Evolutionary conservation across 2,888 invertebrate species (phyloP).

Genomic region (Polyploca ridens): DNA sequence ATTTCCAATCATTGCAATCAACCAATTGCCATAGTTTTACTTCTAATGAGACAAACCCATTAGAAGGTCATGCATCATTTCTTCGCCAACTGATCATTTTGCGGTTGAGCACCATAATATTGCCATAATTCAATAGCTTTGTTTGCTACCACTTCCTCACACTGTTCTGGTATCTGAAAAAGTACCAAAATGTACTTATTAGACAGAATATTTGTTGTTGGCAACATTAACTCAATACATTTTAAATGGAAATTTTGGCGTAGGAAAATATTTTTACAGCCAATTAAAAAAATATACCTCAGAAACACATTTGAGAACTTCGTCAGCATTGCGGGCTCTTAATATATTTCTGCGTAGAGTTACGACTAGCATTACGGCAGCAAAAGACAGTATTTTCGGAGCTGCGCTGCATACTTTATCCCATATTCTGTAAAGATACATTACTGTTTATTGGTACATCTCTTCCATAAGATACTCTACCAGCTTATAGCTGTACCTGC

Average conservation of each 20-base stretch:
- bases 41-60: constrained; percentile 79
- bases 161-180: constrained; percentile 90
- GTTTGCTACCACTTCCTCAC: constrained; percentile 92
- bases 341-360: constrained; percentile 88
- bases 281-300: constrained; percentile 63
- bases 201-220: constrained; percentile 5
- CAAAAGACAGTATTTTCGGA: constrained; percentile 91
- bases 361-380: constrained; percentile 89
- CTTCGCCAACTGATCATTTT: constrained; percentile 73
- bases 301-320: constrained; percentile 87
- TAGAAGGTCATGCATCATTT: constrained; percentile 85
- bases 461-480: too few species aligned
- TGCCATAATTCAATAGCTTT: constrained; percentile 95
- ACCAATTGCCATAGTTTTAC: constrained; percentile 45
- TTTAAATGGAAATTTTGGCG: not conserved
- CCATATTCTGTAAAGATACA: constrained; percentile 88
- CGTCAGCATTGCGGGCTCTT: constrained; percentile 84
- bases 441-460: too few species aligned
- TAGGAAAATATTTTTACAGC: not conserved
- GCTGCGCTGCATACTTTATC: constrained; percentile 95
- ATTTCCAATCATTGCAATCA: constrained; percentile 17
- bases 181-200: constrained; percentile 20
- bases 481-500: too few species aligned
- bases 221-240: constrained; percentile 8
- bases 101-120: constrained; percentile 87